A percentile compares a stretch with the other conserved stretches of the same genome.
phyloP scores from a whole-genome alignment of 2,113 vertebrate species.

The Gopherus flavomarginatus region DNA sequence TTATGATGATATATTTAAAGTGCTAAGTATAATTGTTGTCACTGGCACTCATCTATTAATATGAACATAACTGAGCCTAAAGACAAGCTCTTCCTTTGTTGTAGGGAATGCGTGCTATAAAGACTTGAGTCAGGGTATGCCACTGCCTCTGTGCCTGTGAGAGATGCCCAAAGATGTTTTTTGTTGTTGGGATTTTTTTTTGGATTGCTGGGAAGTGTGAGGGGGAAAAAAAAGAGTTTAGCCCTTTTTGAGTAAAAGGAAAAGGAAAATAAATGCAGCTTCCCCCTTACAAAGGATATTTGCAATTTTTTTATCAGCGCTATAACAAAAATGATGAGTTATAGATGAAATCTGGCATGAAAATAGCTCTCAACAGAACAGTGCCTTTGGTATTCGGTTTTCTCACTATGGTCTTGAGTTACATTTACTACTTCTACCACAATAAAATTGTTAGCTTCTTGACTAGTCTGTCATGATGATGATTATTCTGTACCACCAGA shows the following conservation, averaged over 20 bases:
- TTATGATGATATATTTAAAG: background rate
- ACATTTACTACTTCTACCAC: background rate
- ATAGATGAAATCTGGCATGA: conserved; percentile 5
- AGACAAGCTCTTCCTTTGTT: background rate
- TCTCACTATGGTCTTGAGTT: conserved; percentile 3
- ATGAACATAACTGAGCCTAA: background rate
- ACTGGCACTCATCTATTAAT: background rate
- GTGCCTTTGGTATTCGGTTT: background rate
- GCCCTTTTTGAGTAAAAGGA: background rate
- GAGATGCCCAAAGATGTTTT: background rate
- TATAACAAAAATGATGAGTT: background rate
- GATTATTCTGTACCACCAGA: background rate
- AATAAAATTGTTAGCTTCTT: background rate
- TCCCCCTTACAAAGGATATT: background rate
- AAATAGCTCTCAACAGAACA: background rate
- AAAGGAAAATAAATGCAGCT: background rate
- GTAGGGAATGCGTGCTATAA: background rate
- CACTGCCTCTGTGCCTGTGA: no score
- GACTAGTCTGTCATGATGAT: background rate
- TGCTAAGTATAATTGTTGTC: background rate
- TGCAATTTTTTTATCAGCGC: background rate
- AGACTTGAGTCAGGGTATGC: background rate
- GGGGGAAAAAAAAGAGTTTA: background rate
- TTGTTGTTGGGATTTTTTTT: background rate
- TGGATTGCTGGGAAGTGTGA: background rate